Evolutionary conservation across 1,140 invertebrate genomes (phyloP).

Genomic region (Drosophila mauritiana): DNA sequence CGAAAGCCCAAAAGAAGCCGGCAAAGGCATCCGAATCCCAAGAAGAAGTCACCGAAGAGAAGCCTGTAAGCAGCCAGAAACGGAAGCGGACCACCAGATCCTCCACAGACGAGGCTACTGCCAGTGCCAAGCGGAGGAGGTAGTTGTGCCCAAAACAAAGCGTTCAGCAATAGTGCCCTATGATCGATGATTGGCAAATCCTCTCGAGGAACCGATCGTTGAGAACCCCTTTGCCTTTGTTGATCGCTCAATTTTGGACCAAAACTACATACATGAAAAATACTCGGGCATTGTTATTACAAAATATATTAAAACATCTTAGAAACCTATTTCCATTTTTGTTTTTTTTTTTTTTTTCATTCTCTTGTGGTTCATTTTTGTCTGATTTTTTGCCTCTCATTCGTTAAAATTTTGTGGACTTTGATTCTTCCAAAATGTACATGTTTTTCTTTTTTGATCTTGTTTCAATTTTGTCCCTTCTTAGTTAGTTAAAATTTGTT

Average conservation of each 20-base stretch:
- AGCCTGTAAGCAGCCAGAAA: constrained; percentile 10
- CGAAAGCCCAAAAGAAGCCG: background rate
- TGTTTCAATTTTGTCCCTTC: constrained; percentile 22
- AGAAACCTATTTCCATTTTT: constrained; percentile 46
- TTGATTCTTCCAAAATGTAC: constrained; percentile 44
- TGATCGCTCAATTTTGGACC: background rate
- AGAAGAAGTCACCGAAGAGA: background rate
- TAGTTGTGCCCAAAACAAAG: background rate
- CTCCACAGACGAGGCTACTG: background rate
- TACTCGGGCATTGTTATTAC: constrained; percentile 26
- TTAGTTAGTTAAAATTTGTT: constrained; percentile 35
- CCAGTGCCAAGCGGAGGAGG: constrained; percentile 12
- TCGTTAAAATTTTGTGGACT: constrained; percentile 35
- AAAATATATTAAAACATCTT: constrained; percentile 53
- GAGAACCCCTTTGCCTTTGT: constrained; percentile 25
- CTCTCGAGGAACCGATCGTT: constrained; percentile 19
- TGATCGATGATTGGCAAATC: constrained; percentile 40
- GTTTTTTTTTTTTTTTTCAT: constrained; percentile 16
- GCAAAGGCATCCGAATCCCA: background rate
- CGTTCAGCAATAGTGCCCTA: constrained; percentile 29
- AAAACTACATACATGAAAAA: constrained; percentile 3
- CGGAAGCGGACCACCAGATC: constrained; percentile 19
- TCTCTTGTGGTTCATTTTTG: constrained; percentile 9
- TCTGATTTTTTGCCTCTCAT: constrained; percentile 14
- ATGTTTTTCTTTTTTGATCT: constrained; percentile 26